phyloP scores from a whole-genome alignment of 2,888 invertebrate species.

The Orchesella flavescens region DNA sequence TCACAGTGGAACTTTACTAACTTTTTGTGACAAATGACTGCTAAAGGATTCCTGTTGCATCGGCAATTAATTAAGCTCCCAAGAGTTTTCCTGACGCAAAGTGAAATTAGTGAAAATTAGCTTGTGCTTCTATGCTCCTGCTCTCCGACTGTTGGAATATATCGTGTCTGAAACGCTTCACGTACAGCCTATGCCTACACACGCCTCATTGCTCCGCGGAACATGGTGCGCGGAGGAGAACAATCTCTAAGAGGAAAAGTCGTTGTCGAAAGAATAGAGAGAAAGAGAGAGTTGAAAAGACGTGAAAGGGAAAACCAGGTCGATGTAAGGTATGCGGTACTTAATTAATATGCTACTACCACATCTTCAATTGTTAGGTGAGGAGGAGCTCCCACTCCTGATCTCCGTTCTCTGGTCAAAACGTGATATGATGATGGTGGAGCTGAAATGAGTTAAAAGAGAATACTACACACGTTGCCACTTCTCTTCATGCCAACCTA shows the following conservation, averaged over 20 bases:
- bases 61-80: constrained; percentile 61
- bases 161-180: too few relatives aligned
- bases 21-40: constrained; percentile 59
- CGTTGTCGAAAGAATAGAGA: not conserved
- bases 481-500: too few relatives aligned
- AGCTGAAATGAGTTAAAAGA: constrained; percentile 25
- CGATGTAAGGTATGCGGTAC: constrained; percentile 34
- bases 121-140: constrained; percentile 21
- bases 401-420: constrained; percentile 20
- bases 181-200: not conserved
- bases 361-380: constrained; percentile 59
- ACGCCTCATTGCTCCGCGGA: not conserved
- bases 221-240: not conserved
- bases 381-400: constrained; percentile 31
- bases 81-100: constrained; percentile 54
- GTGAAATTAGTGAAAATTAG: constrained; percentile 65
- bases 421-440: constrained; percentile 34
- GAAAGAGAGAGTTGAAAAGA: constrained; percentile 4
- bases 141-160: not conserved
- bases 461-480: not conserved
- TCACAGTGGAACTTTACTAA: not conserved
- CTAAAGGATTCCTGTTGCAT: constrained; percentile 62
- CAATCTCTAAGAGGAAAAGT: too few relatives aligned
- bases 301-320: constrained; percentile 48
- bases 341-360: constrained; percentile 58